Base-by-base conservation (phyloP, 2,113 vertebrate genomes). In the Psettodes erumei region DNA sequence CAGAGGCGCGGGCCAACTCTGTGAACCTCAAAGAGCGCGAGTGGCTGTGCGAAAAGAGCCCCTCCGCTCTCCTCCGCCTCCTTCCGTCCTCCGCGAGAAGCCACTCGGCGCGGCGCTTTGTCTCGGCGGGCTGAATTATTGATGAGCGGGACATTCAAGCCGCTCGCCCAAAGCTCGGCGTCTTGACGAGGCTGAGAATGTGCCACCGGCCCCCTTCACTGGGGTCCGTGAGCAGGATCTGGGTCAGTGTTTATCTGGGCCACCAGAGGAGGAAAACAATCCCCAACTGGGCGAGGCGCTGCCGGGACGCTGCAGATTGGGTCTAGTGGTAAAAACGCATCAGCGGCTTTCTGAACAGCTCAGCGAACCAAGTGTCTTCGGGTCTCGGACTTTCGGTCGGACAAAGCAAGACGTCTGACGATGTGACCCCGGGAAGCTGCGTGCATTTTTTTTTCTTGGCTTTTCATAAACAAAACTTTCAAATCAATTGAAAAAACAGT, bases 91-190 rank as follows among this genome's bases (percentile, higher is more conserved):
- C 55, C 18, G 1, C 58, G 62, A 80, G 42, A 40, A 28, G 47
- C 75, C 71, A 75, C 70, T 72, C 58, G 79, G 84, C 75, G 65
- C 58, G 5, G 25, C 1, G 35, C 64, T 81, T 74, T 79, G 71
- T 79, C 56, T 62, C 37, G 47, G 32, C 7, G 0, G 37, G 64
- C 10, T 55, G 65, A 79, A 67, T 69, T 48, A 67, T 55, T 73
- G 43, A 83, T 68, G 67, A 72, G 66, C 73, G 16, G 30, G 35
- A 63, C 59, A 51, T 74, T 59, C 59, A 74, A 73, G 75, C 85
- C 13, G 50, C 54, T 30, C 37, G 38, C n/a, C 18, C 48, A 27
- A 40, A 60, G 64, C 37, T 53, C 13, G 1, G 6, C 11, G 6
- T 61, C 33, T 56, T 56, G 47, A 78, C 69, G 35, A 43, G 42